A percentile compares a stretch with the other conserved stretches of the same genome.
Conservation (phyloP, 1,140 invertebrate genomes). For the Trissolcus basalis region DNA sequence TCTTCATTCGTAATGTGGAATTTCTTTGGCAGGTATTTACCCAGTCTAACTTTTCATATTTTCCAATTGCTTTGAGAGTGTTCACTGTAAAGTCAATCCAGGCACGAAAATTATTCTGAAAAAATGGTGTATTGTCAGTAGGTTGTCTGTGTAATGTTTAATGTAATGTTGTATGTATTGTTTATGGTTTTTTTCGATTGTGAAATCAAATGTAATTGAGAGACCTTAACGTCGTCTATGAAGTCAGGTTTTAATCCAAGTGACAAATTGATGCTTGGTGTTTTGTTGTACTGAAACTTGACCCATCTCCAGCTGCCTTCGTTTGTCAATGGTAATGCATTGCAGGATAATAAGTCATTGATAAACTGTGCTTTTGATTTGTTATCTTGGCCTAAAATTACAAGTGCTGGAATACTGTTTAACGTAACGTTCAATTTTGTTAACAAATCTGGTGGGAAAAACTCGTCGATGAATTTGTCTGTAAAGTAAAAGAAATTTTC, state of each 20-base stretch:
- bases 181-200: no score
- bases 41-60: not conserved
- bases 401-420: conserved; percentile 76
- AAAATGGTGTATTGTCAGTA: not conserved
- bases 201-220: not conserved
- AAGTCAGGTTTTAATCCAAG: conserved; percentile 86
- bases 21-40: not conserved
- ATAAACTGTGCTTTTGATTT: conserved; percentile 83
- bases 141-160: no score
- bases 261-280: conserved; percentile 81
- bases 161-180: no score
- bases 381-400: conserved; percentile 83
- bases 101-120: conserved; percentile 1
- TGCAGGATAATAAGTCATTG: conserved; percentile 82
- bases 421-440: conserved; percentile 74
- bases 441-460: conserved; percentile 74
- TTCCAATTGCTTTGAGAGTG: conserved; percentile 1
- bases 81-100: not conserved
- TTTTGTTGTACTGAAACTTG: conserved; percentile 81
- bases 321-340: conserved; percentile 79
- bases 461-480: conserved; percentile 74
- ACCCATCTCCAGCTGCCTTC: conserved; percentile 81
- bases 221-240: conserved; percentile 79
- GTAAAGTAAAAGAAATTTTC: conserved; percentile 26
- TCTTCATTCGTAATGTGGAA: no score